A percentile compares a stretch with the other conserved stretches of the same genome.
phyloP scores from a whole-genome alignment of 1,140 invertebrate species.

The Thaumetopoea pityocampa region DNA sequence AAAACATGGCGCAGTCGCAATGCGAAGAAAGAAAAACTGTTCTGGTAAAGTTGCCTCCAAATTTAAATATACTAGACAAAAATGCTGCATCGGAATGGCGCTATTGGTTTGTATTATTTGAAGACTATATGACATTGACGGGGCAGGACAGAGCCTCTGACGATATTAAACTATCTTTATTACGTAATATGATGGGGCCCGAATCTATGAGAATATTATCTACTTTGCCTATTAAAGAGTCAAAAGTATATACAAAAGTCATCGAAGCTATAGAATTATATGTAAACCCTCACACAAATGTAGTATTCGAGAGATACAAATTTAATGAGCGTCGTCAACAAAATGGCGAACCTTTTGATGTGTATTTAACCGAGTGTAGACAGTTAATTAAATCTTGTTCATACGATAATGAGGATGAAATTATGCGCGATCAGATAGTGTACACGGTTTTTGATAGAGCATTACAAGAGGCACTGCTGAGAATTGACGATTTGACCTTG shows the following conservation, averaged over 20 bases:
- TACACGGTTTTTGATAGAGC: neutral
- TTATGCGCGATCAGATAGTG: neutral
- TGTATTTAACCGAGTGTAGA: no score
- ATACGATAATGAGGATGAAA: no score
- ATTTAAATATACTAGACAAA: neutral
- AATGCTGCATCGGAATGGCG: no score
- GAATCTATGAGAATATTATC: neutral
- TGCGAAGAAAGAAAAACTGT: no score
- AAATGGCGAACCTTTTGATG: neutral
- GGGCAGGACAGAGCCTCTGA: neutral
- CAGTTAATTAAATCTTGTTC: no score
- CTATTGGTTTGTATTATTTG: neutral
- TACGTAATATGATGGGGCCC: constrained; percentile 10
- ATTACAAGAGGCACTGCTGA: neutral
- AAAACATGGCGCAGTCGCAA: no score
- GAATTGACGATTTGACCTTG: neutral
- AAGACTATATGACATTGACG: constrained; percentile 2
- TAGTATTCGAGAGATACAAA: constrained; percentile 6
- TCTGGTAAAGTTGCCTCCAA: constrained; percentile 6
- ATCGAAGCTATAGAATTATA: constrained; percentile 3
- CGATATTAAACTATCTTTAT: constrained; percentile 3
- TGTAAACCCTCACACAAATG: constrained; percentile 2
- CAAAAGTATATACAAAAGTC: neutral
- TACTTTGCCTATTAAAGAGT: neutral
- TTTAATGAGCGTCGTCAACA: constrained; percentile 5